Conservation (phyloP, 92 coral and sea anemone species). For the Siderastrea siderea region DNA sequence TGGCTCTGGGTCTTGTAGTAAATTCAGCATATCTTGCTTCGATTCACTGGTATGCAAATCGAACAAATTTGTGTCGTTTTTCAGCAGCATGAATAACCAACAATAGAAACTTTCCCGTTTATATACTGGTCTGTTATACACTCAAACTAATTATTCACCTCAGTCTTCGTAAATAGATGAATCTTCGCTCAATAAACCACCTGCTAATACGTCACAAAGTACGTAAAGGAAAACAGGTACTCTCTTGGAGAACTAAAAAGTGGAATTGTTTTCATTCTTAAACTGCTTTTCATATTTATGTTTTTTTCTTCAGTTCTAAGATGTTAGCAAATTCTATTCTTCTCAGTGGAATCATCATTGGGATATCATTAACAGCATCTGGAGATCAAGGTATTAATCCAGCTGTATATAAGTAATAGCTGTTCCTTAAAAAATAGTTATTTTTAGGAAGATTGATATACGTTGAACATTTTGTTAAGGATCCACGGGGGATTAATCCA, state of each 20-base stretch:
- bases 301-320: not conserved
- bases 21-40: too few relatives aligned
- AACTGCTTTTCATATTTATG: not conserved
- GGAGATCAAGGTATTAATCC: constrained; percentile 16
- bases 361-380: not conserved
- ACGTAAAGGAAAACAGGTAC: constrained; percentile 8
- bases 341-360: not conserved
- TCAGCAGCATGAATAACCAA: not conserved
- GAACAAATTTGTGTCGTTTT: not conserved
- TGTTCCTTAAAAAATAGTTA: not conserved
- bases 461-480: not conserved
- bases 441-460: not conserved
- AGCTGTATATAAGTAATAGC: not conserved
- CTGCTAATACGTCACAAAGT: constrained; percentile 29
- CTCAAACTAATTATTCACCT: not conserved
- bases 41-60: not conserved
- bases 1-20: not conserved
- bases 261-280: not conserved
- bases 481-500: not conserved
- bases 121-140: not conserved
- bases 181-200: constrained; percentile 15
- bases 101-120: not conserved
- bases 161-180: not conserved
- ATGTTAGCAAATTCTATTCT: constrained; percentile 4
- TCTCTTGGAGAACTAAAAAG: not conserved